Conservation (phyloP, 2,888 invertebrate species). For the Eupithecia vulgata region DNA sequence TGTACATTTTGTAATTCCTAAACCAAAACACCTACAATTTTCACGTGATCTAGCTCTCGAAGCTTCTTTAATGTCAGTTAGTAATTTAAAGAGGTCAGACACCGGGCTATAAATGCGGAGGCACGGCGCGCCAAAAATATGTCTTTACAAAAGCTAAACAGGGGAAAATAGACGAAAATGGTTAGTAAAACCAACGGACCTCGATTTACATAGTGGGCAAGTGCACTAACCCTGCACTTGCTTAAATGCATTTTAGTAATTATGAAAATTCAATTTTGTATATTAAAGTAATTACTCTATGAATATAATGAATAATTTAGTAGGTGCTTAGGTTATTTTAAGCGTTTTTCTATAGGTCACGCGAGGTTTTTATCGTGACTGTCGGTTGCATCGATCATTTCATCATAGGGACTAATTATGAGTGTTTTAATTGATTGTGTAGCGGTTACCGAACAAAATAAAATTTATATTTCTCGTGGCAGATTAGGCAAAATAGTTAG, state of each 20-base stretch:
- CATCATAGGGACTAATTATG: neutral
- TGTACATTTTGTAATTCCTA: neutral
- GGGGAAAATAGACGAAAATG: slow-evolving; percentile 57
- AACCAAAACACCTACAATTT: slow-evolving; percentile 1
- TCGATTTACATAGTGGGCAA: slow-evolving; percentile 37
- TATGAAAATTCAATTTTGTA: slow-evolving; percentile 58
- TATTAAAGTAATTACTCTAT: slow-evolving; percentile 53
- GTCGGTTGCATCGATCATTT: neutral
- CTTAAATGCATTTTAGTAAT: slow-evolving; percentile 56
- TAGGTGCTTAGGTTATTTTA: slow-evolving; percentile 36
- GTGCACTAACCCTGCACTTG: slow-evolving; percentile 65
- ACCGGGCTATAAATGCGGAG: slow-evolving; percentile 76
- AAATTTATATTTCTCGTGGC: neutral
- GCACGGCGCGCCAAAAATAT: slow-evolving; percentile 78
- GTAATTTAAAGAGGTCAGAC: slow-evolving; percentile 73
- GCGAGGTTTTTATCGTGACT: slow-evolving; percentile 5
- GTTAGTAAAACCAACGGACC: neutral
- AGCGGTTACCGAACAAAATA: neutral
- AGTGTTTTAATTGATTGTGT: neutral
- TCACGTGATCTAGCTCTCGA: neutral
- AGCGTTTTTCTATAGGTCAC: slow-evolving; percentile 28
- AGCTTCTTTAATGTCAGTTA: slow-evolving; percentile 56
- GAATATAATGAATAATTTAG: slow-evolving; percentile 61
- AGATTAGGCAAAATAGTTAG: too few relatives aligned
- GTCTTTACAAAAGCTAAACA: slow-evolving; percentile 57